Evolutionary conservation across 2,797 vertebrate species (phyloP).

Genomic region (Pangasius krempfi): DNA sequence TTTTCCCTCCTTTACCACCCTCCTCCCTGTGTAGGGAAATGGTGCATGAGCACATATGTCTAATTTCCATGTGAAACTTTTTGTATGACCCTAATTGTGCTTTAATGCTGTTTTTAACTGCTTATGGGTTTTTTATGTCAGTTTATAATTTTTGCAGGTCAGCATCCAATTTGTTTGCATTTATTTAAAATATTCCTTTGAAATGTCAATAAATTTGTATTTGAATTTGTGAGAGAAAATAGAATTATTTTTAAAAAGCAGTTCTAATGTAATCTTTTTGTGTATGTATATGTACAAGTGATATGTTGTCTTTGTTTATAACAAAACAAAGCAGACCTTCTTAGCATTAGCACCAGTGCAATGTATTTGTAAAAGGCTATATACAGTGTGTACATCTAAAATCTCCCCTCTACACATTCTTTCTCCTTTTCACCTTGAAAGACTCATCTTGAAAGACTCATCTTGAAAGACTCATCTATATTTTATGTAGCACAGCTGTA

Average conservation of each 20-base stretch:
- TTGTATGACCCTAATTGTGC: background rate
- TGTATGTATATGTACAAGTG: background rate
- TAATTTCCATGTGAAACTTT: background rate
- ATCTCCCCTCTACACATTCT: constrained; percentile 23
- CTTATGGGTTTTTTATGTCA: background rate
- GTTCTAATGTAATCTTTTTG: background rate
- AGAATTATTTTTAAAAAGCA: background rate
- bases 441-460: constrained; percentile 24
- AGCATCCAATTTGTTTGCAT: background rate
- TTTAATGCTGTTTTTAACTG: background rate
- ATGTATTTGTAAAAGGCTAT: background rate
- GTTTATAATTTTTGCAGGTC: background rate
- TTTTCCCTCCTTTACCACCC: background rate
- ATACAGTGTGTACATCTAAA: constrained; percentile 14
- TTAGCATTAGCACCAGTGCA: constrained; percentile 27
- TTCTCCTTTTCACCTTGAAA: constrained; percentile 31
- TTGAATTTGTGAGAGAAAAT: background rate
- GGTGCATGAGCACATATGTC: background rate
- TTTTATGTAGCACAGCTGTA: constrained; percentile 45
- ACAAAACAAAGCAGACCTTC: background rate
- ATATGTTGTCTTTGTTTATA: background rate
- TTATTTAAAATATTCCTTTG: background rate
- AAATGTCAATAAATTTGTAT: background rate
- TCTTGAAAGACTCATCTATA: constrained; percentile 21
- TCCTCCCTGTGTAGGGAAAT: background rate